These are phyloP conservation scores for Mastomys natalensis DNA, from an alignment of 2,113 vertebrate genomes.

Conservation along the genomic window DNA sequence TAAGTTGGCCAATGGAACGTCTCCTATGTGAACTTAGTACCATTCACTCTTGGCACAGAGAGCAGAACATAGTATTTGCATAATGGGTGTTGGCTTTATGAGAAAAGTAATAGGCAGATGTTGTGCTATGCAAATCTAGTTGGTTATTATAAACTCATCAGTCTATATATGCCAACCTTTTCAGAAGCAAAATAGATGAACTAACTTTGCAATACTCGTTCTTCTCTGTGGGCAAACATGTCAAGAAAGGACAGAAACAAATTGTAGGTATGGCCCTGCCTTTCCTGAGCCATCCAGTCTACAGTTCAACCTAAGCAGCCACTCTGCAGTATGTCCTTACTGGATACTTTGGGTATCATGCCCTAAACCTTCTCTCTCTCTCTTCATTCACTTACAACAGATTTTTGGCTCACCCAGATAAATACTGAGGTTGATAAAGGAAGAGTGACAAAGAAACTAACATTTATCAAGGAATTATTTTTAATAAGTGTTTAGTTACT, in stretches of 20 bases:
- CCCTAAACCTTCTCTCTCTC: background rate
- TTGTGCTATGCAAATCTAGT: background rate
- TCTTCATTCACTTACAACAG: background rate
- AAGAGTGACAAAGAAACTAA: constrained; percentile 6
- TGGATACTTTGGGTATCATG: background rate
- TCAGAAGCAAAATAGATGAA: background rate
- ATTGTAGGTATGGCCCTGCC: background rate
- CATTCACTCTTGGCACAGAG: background rate
- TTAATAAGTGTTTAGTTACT: background rate
- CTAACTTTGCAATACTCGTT: background rate
- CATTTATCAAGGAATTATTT: background rate
- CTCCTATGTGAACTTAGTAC: background rate
- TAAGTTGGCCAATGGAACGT: background rate
- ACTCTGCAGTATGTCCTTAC: background rate
- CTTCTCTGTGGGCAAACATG: background rate
- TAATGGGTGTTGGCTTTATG: background rate
- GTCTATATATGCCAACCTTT: background rate
- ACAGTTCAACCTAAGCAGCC: background rate
- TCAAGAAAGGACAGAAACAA: background rate
- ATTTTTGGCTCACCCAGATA: background rate
- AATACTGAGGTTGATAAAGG: background rate
- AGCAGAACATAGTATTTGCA: background rate
- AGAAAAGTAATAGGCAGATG: background rate
- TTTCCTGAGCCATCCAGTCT: background rate
- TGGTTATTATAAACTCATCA: background rate